Percentiles rank a stretch among this genome's conserved stretches.
Conservation (phyloP, 2,113 vertebrate genomes). For the Talpa occidentalis region DNA sequence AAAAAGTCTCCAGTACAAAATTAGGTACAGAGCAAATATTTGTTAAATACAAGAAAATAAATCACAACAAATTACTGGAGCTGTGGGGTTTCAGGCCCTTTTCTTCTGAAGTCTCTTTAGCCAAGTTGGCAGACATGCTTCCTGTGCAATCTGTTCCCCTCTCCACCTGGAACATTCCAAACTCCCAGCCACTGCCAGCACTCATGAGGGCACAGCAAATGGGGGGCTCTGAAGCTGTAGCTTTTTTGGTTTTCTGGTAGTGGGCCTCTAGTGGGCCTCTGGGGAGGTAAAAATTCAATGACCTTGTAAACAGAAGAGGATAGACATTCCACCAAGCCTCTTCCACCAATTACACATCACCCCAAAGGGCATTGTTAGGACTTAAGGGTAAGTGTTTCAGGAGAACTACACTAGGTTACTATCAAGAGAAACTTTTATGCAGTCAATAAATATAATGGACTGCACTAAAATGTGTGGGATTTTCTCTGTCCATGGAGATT, state of each 20-base stretch:
- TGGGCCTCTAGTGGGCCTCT: too few species aligned
- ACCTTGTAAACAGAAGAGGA: neutral
- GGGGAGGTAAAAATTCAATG: neutral
- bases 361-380: neutral
- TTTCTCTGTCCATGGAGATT: neutral
- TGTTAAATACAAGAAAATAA: conserved; percentile 30
- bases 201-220: neutral
- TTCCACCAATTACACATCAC: neutral
- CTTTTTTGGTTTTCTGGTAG: neutral
- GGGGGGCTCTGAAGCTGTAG: neutral
- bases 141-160: neutral
- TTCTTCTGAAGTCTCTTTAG: neutral
- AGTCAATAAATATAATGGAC: neutral
- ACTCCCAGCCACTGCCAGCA: neutral
- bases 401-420: neutral
- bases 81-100: neutral
- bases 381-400: neutral
- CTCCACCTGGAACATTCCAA: neutral
- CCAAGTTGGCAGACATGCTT: neutral
- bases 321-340: too few species aligned
- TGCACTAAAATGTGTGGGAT: neutral
- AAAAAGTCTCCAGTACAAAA: neutral
- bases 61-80: neutral
- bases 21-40: neutral
- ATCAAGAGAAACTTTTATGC: neutral